phyloP scores from a whole-genome alignment of 2,113 vertebrate species.

The Brachionichthys hirsutus region DNA sequence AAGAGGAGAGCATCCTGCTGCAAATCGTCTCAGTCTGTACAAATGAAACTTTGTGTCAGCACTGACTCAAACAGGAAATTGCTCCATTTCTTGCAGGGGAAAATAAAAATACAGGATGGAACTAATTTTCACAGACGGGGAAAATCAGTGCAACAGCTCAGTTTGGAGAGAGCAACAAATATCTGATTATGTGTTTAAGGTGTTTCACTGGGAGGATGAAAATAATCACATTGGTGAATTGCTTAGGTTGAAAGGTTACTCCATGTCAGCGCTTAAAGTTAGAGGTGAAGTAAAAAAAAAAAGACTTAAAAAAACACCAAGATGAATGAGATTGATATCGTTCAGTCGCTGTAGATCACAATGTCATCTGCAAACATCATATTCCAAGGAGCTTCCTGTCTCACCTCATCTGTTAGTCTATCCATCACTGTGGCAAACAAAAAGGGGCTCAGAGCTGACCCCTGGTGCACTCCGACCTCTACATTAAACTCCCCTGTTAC shows the following conservation, averaged over 20 bases:
- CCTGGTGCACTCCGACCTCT: too few species aligned
- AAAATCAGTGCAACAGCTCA: not conserved
- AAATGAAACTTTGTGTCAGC: slow-evolving; percentile 8
- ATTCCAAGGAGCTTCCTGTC: too few species aligned
- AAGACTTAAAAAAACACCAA: not conserved
- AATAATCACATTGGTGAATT: not conserved
- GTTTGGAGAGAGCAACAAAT: not conserved
- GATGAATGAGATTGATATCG: not conserved
- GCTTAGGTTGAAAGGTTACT: too few species aligned
- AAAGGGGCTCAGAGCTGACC: too few species aligned
- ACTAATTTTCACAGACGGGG: not conserved
- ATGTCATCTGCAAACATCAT: too few species aligned
- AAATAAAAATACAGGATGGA: slow-evolving; percentile 27
- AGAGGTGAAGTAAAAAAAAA: not conserved
- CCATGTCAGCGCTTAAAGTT: too few species aligned
- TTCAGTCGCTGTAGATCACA: not conserved
- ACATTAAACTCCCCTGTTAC: too few species aligned
- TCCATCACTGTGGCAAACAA: too few species aligned
- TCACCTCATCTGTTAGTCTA: too few species aligned
- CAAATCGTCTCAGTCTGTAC: not conserved
- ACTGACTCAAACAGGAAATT: slow-evolving; percentile 6
- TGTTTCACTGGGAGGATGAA: not conserved
- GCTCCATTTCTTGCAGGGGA: not conserved
- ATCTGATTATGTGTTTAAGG: not conserved
- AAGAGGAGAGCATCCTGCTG: not conserved